Percentiles rank a stretch among this genome's conserved stretches.
phyloP scores from a whole-genome alignment of 2,888 invertebrate species.

The Ophonus ardosiacus region DNA sequence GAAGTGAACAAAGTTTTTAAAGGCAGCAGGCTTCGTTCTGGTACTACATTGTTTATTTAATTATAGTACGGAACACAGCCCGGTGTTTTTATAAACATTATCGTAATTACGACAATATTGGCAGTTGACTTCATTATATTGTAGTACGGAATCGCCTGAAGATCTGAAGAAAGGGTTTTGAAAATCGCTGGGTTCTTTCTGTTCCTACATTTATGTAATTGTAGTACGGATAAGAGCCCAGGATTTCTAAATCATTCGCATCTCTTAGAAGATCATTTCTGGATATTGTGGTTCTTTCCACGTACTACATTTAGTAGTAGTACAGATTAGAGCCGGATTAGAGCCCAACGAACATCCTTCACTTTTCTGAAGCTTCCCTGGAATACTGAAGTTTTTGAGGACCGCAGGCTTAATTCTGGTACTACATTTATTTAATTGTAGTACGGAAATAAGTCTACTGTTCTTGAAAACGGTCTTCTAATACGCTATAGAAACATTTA shows the following conservation, averaged over 20 bases:
- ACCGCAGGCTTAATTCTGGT: background rate
- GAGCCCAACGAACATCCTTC: too few species aligned
- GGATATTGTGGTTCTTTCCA: too few species aligned
- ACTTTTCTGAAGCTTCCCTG: background rate
- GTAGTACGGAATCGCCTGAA: too few species aligned
- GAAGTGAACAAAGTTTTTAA: too few species aligned
- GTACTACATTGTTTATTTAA: background rate
- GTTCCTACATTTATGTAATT: background rate
- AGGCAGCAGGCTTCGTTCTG: background rate
- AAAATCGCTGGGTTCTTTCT: slow-evolving; percentile 1
- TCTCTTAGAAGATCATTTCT: too few species aligned
- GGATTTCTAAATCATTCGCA: background rate
- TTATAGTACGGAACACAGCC: slow-evolving; percentile 3
- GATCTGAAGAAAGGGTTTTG: background rate
- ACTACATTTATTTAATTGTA: slow-evolving; percentile 20
- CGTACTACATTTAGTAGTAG: too few species aligned
- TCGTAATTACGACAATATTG: too few species aligned
- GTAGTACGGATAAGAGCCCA: slow-evolving; percentile 2
- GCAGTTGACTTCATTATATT: too few species aligned
- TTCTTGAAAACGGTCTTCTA: background rate
- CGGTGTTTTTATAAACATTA: background rate
- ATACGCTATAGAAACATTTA: too few species aligned
- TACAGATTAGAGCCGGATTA: too few species aligned
- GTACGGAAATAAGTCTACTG: background rate
- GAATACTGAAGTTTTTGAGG: background rate